phyloP scores from a whole-genome alignment of 2,797 vertebrate genomes.

The Pangasius sanitwongsei region DNA sequence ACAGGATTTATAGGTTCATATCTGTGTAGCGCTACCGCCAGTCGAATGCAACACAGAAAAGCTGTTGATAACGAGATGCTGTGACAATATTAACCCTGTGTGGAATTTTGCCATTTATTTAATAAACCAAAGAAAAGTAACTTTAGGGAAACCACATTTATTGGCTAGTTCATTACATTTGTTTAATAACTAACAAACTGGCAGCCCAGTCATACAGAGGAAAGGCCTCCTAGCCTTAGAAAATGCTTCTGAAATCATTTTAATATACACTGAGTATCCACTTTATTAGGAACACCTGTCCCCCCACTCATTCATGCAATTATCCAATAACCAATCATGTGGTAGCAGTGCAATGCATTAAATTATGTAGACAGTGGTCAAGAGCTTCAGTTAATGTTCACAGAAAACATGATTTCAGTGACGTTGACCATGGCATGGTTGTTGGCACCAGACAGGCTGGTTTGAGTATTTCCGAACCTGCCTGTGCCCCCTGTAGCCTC shows the following conservation, averaged over 20 bases:
- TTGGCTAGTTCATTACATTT: background rate
- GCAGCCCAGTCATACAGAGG: background rate
- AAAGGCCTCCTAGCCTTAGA: background rate
- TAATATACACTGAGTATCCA: background rate
- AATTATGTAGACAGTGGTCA: background rate
- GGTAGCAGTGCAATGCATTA: background rate
- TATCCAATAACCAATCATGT: background rate
- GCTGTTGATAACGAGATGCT: constrained; percentile 35
- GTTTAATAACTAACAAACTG: background rate
- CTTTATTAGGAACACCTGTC: background rate
- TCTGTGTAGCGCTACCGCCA: background rate
- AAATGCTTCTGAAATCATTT: background rate
- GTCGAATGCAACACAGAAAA: background rate
- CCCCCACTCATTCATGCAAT: background rate
- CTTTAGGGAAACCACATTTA: background rate
- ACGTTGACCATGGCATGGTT: background rate
- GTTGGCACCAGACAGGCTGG: background rate
- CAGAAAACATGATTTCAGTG: background rate
- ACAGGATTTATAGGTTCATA: constrained; percentile 37
- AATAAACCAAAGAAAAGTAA: background rate
- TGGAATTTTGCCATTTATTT: background rate
- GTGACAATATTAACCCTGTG: constrained; percentile 4
- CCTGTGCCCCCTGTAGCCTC: background rate
- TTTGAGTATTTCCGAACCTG: background rate
- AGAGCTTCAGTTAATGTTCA: background rate